Base-by-base conservation (phyloP, 2,113 vertebrate species). In the Passer domesticus region DNA sequence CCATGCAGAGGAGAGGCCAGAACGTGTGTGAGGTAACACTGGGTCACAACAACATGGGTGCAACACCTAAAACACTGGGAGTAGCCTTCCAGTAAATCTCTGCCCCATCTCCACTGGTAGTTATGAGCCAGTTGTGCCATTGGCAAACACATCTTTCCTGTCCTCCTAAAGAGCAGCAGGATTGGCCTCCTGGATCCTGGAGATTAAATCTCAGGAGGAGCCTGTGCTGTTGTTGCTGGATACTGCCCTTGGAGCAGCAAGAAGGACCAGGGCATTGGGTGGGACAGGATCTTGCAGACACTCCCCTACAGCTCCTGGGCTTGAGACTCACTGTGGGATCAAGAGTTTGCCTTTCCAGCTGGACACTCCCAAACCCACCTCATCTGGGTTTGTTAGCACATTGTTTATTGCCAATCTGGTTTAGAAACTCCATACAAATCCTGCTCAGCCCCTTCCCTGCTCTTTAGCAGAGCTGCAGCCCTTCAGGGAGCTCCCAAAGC, bases 311-410 rank as follows among this genome's bases (percentile, higher is more conserved):
- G 67, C 70, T 89, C 93, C 84, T 55, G 87, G 73, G 74, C 49
- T 70, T 95, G 91, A 90, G 90, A 89, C 70, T 94, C 25, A 0
- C 91, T 88, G 95, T 90, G 94, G 86, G 67, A 90, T 89, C 68
- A 74, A 68, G 72, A 10, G 31, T 83, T 87, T 35, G 68, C 60
- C 56, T 81, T 94, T 92, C 92, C 91, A 95, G 83, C 83, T 12
- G 28, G 93, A 92, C 92, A 86, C 90, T 94, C 93, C 87, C 88
- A 94, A 90, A 88, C 53, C 15, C 62, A 39, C 28, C 84, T 86
- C 79, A 49, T 66, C 64, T 31, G 81, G n/a, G 58, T 74, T 93
- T 80, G 41, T 30, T 77, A 76, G 55, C 58, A 88, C 52, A 62
- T 47, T 64, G 43, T 41, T 80, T 73, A 78, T 68, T 74, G 82